A percentile compares a stretch with the other conserved stretches of the same genome.
Conservation (phyloP, 2,888 invertebrate species). For the Eilema depressum region DNA sequence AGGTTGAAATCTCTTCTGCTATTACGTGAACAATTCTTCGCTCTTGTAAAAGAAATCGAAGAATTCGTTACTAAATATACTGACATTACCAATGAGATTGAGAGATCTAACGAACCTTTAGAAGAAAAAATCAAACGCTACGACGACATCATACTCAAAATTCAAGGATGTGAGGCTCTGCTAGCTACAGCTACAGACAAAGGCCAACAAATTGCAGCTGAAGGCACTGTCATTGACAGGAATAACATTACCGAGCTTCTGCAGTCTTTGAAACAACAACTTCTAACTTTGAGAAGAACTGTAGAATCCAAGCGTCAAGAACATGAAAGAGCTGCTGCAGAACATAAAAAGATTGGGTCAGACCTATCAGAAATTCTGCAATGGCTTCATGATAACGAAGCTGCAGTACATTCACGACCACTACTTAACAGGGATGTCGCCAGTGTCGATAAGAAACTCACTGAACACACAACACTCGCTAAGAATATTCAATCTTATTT, state of each 20-base stretch:
- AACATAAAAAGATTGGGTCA: constrained; percentile 93
- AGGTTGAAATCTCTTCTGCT: constrained; percentile 92
- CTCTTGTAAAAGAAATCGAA: constrained; percentile 94
- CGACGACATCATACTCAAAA: constrained; percentile 94
- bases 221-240: constrained; percentile 95
- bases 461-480: constrained; percentile 90
- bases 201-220: constrained; percentile 96
- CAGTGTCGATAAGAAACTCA: constrained; percentile 93
- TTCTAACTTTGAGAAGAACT: constrained; percentile 91
- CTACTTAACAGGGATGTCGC: constrained; percentile 92
- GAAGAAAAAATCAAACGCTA: constrained; percentile 96
- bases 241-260: constrained; percentile 95
- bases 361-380: constrained; percentile 94
- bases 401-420: constrained; percentile 93
- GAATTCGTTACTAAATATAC: constrained; percentile 95
- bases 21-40: constrained; percentile 95
- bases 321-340: constrained; percentile 95
- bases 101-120: constrained; percentile 92
- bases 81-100: constrained; percentile 94
- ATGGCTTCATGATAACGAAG: constrained; percentile 94
- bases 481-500: constrained; percentile 90
- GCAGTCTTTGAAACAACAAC: constrained; percentile 94
- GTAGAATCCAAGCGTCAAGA: constrained; percentile 95
- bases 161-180: constrained; percentile 96
- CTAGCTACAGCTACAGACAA: constrained; percentile 96